These are phyloP conservation scores for Microctonus aethiopoides DNA, from an alignment of 2,888 invertebrate species.

Conservation along the genomic window DNA sequence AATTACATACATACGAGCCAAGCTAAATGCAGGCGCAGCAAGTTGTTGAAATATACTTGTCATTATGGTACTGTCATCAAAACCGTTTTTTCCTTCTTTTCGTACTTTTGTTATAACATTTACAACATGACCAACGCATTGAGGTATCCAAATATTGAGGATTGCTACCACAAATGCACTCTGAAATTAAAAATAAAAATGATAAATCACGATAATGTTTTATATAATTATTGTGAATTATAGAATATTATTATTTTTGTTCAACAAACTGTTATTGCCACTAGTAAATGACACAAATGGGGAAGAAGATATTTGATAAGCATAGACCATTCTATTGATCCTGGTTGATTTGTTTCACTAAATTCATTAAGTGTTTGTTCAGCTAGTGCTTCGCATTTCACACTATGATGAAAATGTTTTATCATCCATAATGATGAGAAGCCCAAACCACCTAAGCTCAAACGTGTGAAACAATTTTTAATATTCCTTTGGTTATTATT, in stretches of 20 bases:
- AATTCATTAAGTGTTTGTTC: slow-evolving; percentile 26
- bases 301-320: slow-evolving; percentile 81
- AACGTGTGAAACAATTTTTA: neutral
- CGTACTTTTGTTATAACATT: slow-evolving; percentile 78
- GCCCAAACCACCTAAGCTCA: slow-evolving; percentile 42
- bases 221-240: neutral
- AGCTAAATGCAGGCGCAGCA: slow-evolving; percentile 74
- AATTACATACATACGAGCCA: slow-evolving; percentile 77
- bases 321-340: slow-evolving; percentile 78
- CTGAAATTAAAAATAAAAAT: slow-evolving; percentile 69
- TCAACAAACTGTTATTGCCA: slow-evolving; percentile 81
- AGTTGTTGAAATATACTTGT: slow-evolving; percentile 73
- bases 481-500: neutral
- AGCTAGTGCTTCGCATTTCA: slow-evolving; percentile 35
- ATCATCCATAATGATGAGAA: slow-evolving; percentile 40
- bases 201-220: neutral
- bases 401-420: slow-evolving; percentile 33
- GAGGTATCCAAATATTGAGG: slow-evolving; percentile 90
- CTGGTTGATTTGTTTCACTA: slow-evolving; percentile 19
- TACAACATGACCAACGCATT: slow-evolving; percentile 83
- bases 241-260: slow-evolving; percentile 15
- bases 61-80: slow-evolving; percentile 62
- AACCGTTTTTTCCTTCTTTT: slow-evolving; percentile 52
- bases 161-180: slow-evolving; percentile 88
- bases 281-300: slow-evolving; percentile 80